These are phyloP conservation scores for Hydraecia micacea DNA, from an alignment of 2,888 invertebrate genomes.

Conservation along the genomic window DNA sequence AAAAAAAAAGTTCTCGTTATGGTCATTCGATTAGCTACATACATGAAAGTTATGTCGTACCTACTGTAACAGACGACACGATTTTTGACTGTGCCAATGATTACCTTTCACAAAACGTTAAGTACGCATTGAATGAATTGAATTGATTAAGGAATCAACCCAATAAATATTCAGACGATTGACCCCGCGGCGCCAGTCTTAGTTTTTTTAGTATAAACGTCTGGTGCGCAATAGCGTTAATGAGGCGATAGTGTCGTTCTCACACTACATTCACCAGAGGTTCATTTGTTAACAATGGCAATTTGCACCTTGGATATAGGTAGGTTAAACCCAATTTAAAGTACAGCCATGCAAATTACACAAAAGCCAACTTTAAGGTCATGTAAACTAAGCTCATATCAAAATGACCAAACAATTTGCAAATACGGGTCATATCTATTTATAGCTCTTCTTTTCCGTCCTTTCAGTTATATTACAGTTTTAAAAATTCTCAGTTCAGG, in stretches of 20 bases:
- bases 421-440: background rate
- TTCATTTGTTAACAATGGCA: background rate
- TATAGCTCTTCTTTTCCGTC: background rate
- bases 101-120: constrained; percentile 49
- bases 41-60: background rate
- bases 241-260: constrained; percentile 37
- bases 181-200: constrained; percentile 74
- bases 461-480: background rate
- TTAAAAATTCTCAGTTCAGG: background rate
- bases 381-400: background rate
- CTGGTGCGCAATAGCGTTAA: constrained; percentile 73
- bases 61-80: constrained; percentile 28
- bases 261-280: constrained; percentile 17
- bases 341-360: background rate
- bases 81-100: constrained; percentile 30
- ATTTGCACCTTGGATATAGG: background rate
- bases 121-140: constrained; percentile 71
- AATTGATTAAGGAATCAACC: constrained; percentile 78
- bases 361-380: background rate
- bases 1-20: background rate
- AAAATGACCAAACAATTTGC: background rate
- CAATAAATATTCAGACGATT: constrained; percentile 80
- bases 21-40: background rate
- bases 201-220: constrained; percentile 66
- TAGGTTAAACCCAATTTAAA: background rate